phyloP scores from a whole-genome alignment of 2,888 invertebrate species.

The Chrysopilus asiliformis region DNA sequence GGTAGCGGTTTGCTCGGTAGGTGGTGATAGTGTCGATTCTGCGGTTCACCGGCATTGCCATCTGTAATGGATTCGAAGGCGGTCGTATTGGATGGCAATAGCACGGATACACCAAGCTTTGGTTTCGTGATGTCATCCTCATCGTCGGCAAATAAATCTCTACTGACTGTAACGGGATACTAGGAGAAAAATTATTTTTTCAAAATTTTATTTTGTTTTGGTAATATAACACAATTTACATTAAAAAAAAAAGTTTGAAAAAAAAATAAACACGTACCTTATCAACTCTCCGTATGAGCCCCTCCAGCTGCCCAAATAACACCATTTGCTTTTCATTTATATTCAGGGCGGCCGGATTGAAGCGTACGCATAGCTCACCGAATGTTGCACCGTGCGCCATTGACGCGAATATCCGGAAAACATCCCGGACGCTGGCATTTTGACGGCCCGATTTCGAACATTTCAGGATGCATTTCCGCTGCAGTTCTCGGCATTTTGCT shows the following conservation, averaged over 20 bases:
- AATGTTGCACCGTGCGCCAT: conserved; percentile 67
- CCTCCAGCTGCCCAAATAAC: conserved; percentile 77
- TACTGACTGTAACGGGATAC: conserved; percentile 40
- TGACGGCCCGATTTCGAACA: conserved; percentile 53
- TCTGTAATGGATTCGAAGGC: conserved; percentile 6
- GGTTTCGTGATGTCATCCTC: conserved; percentile 14
- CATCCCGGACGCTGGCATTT: conserved; percentile 51
- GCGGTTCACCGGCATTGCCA: not conserved
- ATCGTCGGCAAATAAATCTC: conserved; percentile 19
- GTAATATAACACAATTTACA: not conserved
- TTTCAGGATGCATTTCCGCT: conserved; percentile 54
- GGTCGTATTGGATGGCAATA: conserved; percentile 9
- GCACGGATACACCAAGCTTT: conserved; percentile 11
- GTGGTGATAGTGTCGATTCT: not conserved
- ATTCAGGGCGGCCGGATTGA: conserved; percentile 57
- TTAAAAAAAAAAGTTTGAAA: not conserved
- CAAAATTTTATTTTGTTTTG: not conserved
- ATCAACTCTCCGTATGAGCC: conserved; percentile 66
- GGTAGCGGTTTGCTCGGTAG: conserved; percentile 16
- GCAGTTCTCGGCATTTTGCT: conserved; percentile 48
- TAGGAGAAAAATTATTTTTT: conserved; percentile 20
- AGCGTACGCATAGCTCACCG: conserved; percentile 57
- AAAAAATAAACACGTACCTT: conserved; percentile 40
- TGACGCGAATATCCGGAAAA: conserved; percentile 61
- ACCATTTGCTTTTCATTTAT: conserved; percentile 72